These are phyloP conservation scores for Diabrotica balteata DNA, from an alignment of 2,888 invertebrate genomes.

Conservation along the genomic window DNA sequence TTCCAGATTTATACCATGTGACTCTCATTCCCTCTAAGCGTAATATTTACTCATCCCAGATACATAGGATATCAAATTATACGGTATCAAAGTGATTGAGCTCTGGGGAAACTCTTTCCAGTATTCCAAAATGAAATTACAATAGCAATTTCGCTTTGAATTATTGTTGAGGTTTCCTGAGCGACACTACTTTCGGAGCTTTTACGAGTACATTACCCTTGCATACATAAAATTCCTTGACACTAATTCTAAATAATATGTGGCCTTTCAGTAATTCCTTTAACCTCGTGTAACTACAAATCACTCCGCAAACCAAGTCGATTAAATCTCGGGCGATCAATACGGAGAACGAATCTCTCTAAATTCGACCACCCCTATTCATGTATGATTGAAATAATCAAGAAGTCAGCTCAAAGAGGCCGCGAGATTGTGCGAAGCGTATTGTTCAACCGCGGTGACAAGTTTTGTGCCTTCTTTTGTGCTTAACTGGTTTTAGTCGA, in stretches of 20 bases:
- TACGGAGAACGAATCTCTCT: slow-evolving; percentile 19
- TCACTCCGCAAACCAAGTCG: slow-evolving; percentile 5
- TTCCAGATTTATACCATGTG: too few species aligned
- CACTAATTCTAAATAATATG: slow-evolving; percentile 7
- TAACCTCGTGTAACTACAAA: slow-evolving; percentile 13
- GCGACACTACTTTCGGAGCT: background rate
- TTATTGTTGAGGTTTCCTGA: background rate
- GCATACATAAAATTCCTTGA: slow-evolving; percentile 8
- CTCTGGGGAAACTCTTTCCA: too few species aligned
- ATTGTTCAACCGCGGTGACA: slow-evolving; percentile 4
- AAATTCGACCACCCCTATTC: slow-evolving; percentile 25
- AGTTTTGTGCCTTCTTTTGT: background rate
- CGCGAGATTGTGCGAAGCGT: slow-evolving; percentile 4
- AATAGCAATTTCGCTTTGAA: background rate
- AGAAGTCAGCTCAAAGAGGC: slow-evolving; percentile 1
- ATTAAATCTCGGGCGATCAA: slow-evolving; percentile 16
- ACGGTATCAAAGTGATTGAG: too few species aligned
- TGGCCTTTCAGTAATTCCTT: background rate
- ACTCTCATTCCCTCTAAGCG: too few species aligned
- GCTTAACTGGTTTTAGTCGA: too few species aligned
- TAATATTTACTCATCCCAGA: too few species aligned
- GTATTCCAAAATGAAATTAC: too few species aligned
- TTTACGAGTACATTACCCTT: background rate
- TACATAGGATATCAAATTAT: too few species aligned
- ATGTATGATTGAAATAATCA: slow-evolving; percentile 7